Percentiles rank a stretch among this genome's conserved stretches.
Evolutionary conservation across 1,140 invertebrate genomes (phyloP).

Genomic region (Sinella curviseta): DNA sequence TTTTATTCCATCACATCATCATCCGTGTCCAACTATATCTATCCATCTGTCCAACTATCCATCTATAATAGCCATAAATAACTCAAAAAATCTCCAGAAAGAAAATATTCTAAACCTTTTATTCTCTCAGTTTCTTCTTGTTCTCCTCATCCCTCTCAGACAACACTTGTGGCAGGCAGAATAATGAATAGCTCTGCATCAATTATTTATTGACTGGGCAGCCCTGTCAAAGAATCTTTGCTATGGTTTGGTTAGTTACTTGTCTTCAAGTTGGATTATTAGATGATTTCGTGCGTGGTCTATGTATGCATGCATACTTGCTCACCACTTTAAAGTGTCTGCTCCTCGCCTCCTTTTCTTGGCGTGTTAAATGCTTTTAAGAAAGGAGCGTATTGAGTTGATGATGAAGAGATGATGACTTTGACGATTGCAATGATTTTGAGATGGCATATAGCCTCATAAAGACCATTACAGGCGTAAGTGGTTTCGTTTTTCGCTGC

Average conservation of each 20-base stretch:
- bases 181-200: constrained; percentile 15
- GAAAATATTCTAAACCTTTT: not conserved
- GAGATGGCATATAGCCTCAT: not conserved
- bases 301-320: too few relatives aligned
- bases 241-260: not conserved
- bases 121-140: not conserved
- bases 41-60: constrained; percentile 19
- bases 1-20: too few relatives aligned
- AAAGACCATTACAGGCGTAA: too few relatives aligned
- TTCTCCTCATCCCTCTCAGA: not conserved
- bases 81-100: constrained; percentile 17
- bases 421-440: not conserved
- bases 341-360: not conserved
- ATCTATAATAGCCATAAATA: constrained; percentile 22
- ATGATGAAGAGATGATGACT: not conserved
- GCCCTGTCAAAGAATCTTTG: constrained; percentile 4
- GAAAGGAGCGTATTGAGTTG: not conserved
- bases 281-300: too few relatives aligned
- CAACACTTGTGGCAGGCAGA: constrained; percentile 9
- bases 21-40: not conserved
- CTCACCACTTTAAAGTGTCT: not conserved
- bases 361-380: too few relatives aligned
- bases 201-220: constrained; percentile 17
- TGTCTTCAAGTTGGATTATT: not conserved
- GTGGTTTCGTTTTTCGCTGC: too few relatives aligned